phyloP scores from a whole-genome alignment of 2,797 vertebrate species.

The Xenops minutus region DNA sequence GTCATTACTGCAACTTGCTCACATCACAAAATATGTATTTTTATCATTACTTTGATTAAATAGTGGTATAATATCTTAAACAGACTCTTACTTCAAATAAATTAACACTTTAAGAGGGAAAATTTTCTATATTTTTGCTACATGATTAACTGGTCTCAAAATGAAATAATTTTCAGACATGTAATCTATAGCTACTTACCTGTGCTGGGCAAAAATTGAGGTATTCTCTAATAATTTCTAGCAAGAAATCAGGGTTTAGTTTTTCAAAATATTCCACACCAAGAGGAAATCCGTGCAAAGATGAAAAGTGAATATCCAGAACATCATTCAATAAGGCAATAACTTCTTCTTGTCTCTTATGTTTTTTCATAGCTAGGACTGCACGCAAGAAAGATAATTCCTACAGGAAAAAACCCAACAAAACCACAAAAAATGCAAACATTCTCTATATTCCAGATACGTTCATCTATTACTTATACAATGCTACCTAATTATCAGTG shows the following conservation, averaged over 20 bases:
- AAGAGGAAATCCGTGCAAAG: slow-evolving; percentile 88
- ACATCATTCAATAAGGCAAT: slow-evolving; percentile 88
- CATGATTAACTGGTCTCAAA: background rate
- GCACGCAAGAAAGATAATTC: slow-evolving; percentile 89
- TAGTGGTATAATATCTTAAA: background rate
- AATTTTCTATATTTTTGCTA: background rate
- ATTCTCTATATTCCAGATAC: background rate
- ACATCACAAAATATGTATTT: background rate
- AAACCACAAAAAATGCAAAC: background rate
- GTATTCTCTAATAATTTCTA: slow-evolving; percentile 90
- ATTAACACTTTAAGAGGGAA: background rate
- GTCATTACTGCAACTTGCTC: background rate
- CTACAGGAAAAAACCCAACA: slow-evolving; percentile 65
- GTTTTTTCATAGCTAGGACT: slow-evolving; percentile 86
- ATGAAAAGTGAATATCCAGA: slow-evolving; percentile 90
- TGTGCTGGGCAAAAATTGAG: slow-evolving; percentile 88
- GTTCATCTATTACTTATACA: background rate
- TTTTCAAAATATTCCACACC: slow-evolving; percentile 93
- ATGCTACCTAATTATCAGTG: background rate
- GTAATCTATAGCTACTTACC: slow-evolving; percentile 73
- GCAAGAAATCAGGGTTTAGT: slow-evolving; percentile 94
- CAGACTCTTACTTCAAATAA: background rate
- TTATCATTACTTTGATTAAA: background rate
- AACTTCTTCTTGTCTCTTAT: slow-evolving; percentile 82
- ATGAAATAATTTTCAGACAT: background rate